Evolutionary conservation across 2,797 vertebrate genomes (phyloP).

Genomic region (Sphenodon punctatus): DNA sequence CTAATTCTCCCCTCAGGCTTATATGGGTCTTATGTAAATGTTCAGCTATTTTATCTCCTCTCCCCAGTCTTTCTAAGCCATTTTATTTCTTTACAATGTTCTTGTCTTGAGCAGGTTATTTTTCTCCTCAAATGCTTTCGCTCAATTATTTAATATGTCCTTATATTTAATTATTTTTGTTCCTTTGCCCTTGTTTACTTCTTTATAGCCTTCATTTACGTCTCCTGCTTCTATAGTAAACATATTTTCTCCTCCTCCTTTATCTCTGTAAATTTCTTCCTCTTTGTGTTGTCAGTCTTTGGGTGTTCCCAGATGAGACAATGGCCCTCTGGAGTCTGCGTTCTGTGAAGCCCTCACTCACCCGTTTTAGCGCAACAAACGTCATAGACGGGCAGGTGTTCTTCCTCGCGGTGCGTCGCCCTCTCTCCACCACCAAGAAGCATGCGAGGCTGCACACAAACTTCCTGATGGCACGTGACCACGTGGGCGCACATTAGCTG

Average conservation of each 20-base stretch:
- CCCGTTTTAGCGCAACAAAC: too few species aligned
- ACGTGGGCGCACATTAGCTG: too few species aligned
- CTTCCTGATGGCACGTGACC: too few species aligned
- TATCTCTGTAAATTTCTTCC: background rate
- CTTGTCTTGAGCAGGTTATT: background rate
- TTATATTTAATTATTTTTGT: background rate
- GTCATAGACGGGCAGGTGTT: too few species aligned
- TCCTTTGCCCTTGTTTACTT: background rate
- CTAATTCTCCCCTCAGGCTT: background rate
- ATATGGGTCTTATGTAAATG: background rate
- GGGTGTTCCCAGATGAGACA: too few species aligned
- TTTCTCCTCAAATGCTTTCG: background rate
- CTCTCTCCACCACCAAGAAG: too few species aligned
- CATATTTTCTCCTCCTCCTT: background rate
- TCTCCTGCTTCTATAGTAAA: background rate
- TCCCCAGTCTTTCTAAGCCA: background rate
- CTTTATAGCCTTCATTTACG: background rate
- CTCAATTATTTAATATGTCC: background rate
- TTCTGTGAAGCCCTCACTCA: too few species aligned
- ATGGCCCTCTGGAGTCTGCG: too few species aligned
- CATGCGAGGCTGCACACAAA: too few species aligned
- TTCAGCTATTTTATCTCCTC: background rate
- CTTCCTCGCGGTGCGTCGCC: too few species aligned
- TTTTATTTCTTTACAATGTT: background rate
- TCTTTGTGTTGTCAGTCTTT: too few species aligned